Evolutionary conservation across 1,140 invertebrate genomes (phyloP), one percentile per base, ranked within the genome.

Genomic region (Anastrepha ludens): DNA sequence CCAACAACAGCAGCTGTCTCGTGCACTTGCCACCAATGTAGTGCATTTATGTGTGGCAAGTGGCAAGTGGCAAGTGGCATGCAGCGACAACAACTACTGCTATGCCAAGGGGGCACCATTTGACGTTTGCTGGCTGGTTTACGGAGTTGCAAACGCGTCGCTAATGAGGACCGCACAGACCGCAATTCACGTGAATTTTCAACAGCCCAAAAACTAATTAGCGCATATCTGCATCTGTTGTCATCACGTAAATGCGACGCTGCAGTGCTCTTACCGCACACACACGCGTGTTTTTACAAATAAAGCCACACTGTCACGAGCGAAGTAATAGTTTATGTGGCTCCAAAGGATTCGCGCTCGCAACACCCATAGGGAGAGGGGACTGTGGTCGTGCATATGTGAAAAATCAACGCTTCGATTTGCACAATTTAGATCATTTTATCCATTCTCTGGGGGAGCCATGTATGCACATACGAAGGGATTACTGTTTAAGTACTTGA

Each of bases 161-260:
- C 85, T 62, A 81, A 86, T 62, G 74, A 78, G 65, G 87, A 88
- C 87, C 87, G 60, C 87, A 88, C 87, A 88, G 86, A 85, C 65
- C 60, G 87, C 74, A 87, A 58, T 88, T 88, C 88, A 78, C 86
- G 86, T 89, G 89, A 90, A 90, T 90, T 89, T 88, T 85, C 87
- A 91, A 90, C 87, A 89, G 88, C 89, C 87, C 89, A 88, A 90
- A 81, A 90, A 89, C 89, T 91, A 92, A 91, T 92, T 92, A 92
- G 91, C 90, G 89, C 86, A 65, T 89, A 88, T 81, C 59, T 81
- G 86, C 81, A 88, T 88, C 86, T 88, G 74, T 78, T 88, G 88
- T 88, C 88, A 88, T 88, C 88, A 87, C 88, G 74, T 87, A 87
- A 64, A 88, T 67, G n/a, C 50, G 67, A 86, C 86, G 87, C 87